Evolutionary conservation across 2,797 vertebrate species (phyloP).

Genomic region (Distichodus sexfasciatus): DNA sequence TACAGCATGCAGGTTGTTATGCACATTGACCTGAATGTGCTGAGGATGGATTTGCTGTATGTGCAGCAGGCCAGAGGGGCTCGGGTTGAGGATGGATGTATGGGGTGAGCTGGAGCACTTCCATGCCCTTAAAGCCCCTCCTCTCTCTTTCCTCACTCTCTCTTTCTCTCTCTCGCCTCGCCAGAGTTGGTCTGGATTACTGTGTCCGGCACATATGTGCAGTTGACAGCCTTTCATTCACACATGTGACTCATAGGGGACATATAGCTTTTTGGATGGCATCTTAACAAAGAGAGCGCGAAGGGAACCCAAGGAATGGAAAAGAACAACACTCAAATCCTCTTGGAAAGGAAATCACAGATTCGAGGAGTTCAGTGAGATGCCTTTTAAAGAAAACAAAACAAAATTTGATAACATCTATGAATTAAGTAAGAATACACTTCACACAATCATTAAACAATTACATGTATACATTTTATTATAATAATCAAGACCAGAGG

Average conservation of each 20-base stretch:
- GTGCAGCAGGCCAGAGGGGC: conserved; percentile 33
- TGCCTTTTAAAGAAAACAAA: neutral
- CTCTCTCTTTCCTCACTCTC: neutral
- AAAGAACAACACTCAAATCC: conserved; percentile 1
- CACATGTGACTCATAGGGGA: conserved; percentile 29
- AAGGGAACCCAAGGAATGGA: neutral
- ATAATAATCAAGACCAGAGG: too few species aligned
- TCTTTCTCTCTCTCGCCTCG: conserved; percentile 11
- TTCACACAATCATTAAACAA: too few species aligned
- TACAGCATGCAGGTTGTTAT: conserved; percentile 34
- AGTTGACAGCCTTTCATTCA: conserved; percentile 53
- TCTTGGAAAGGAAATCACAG: neutral
- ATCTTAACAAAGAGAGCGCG: neutral
- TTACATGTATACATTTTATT: too few species aligned
- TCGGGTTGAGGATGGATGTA: conserved; percentile 48
- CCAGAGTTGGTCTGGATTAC: conserved; percentile 44
- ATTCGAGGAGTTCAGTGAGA: neutral
- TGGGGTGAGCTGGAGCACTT: conserved; percentile 51
- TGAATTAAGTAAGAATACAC: neutral
- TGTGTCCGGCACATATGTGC: conserved; percentile 43
- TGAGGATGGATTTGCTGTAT: conserved; percentile 53
- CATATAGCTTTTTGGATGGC: conserved; percentile 10
- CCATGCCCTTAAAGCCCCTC: conserved; percentile 44
- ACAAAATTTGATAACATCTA: neutral
- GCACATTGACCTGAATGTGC: conserved; percentile 46